These are phyloP conservation scores for Medauroidea extradentata DNA, from an alignment of 1,140 invertebrate species.

Conservation along the genomic window DNA sequence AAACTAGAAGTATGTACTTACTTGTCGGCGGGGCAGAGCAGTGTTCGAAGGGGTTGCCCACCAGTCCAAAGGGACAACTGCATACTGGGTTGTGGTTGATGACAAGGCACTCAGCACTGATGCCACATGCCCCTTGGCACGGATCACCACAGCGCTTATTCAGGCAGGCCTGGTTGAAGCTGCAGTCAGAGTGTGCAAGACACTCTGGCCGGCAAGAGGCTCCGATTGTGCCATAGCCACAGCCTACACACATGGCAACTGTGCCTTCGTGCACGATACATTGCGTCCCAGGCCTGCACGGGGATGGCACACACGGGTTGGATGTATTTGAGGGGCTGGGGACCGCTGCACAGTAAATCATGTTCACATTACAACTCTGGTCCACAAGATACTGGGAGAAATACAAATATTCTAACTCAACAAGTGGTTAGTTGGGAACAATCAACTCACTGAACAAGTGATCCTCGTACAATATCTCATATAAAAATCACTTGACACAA, in stretches of 20 bases:
- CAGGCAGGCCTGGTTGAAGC: slow-evolving; percentile 70
- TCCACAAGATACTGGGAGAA: too few species aligned
- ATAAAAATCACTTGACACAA: too few species aligned
- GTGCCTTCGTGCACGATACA: slow-evolving; percentile 65
- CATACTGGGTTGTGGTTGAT: slow-evolving; percentile 74
- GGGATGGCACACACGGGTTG: slow-evolving; percentile 63
- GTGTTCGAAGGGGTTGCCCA: slow-evolving; percentile 78
- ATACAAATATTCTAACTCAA: too few species aligned
- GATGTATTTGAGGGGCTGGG: slow-evolving; percentile 35
- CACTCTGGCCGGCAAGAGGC: slow-evolving; percentile 73
- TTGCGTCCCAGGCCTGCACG: slow-evolving; percentile 63
- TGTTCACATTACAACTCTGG: too few species aligned
- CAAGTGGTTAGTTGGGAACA: too few species aligned
- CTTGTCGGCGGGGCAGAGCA: slow-evolving; percentile 53
- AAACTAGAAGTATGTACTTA: too few species aligned
- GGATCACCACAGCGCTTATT: slow-evolving; percentile 71
- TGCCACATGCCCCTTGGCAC: slow-evolving; percentile 75
- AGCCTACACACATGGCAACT: slow-evolving; percentile 75
- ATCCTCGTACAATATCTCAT: too few species aligned
- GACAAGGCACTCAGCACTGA: slow-evolving; percentile 70
- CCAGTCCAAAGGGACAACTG: slow-evolving; percentile 61
- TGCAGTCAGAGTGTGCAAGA: slow-evolving; percentile 70
- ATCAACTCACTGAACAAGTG: too few species aligned
- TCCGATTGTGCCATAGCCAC: slow-evolving; percentile 59
- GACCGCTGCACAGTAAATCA: slow-evolving; percentile 22